Evolutionary conservation across 2,113 vertebrate species (phyloP), one percentile per base, ranked within the genome.

Genomic region (Empidonax alnorum): DNA sequence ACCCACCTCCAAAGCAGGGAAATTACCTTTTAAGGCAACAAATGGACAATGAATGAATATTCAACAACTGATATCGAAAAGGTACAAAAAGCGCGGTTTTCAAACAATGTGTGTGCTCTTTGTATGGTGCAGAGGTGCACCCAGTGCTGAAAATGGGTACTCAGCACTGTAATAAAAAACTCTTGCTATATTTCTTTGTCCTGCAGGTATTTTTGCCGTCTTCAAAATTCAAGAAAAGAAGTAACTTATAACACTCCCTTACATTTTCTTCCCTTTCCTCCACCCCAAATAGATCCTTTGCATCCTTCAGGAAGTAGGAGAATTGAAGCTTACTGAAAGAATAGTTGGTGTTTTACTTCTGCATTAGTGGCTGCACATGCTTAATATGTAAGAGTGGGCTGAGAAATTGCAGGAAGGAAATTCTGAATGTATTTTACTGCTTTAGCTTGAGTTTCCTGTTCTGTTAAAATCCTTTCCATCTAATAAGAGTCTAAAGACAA

Each of bases 221-320:
- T 35, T 35, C 35, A 35, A 35, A 35, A 35, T 35, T 35, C 35
- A 35, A 35, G 35, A 35, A 35, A 35, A 35, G 35, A 35, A 35
- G 35, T 35, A 35, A 35, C 35, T 35, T 35, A 35, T 35, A 35
- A 35, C 35, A 35, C 35, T 35, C 27, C 5, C 12, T 66, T 52
- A 12, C 1, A 2, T 4, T 84, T 74, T 66, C 35, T 16, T 14
- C 10, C 16, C 5, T 47, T 71, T 74, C 5, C 24, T 9, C 5
- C 0, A 3, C 4, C 9, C 6, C 14, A 44, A 13, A 22, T 0
- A 53, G 16, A 35, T 12, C 4, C 10, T 56, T 21, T 33, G 3
- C 12, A 3, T 56, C 30, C 27, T 71, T 62, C 47, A 68, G 17
- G 14, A 31, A 22, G 7, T 1, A 14, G 30, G 20, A 77, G n/a